Base-by-base conservation (phyloP, 1,140 invertebrate species). In the Euwallacea fornicatus region DNA sequence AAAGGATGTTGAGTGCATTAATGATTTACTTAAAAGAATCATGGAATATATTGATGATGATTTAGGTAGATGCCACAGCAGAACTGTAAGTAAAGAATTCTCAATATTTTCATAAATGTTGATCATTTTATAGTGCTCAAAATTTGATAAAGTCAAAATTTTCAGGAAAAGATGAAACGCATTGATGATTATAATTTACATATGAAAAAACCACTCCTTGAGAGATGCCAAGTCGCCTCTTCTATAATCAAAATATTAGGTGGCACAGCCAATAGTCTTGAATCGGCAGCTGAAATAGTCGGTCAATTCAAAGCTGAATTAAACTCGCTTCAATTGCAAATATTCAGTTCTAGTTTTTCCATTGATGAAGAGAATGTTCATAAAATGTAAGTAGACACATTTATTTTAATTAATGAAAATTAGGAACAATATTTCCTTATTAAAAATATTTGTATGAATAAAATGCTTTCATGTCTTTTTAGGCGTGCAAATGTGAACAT, bases 381-480 rank as follows among this genome's bases (percentile, higher is more conserved):
- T 33, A 33, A 4, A 33, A 33, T 33, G 21, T 33, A 33, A 33
- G 21, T 33, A 33, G 21, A 33, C 4, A 33, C 21, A 33, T 33
- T 33, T 33, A 33, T 33, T 33, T 33, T 33, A 33, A 33, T 33
- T 33, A 1, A 33, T 2, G 1, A 4, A 33, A 33, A 33, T 33
- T 33, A 33, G 21, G 21, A 33, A 33, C 21, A 33, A 33, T 33
- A 33, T 33, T 33, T 33, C 21, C 21, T 33, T 33, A 33, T 33
- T 33, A 4, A 33, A 33, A 33, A 33, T 33, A 33, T 33, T 33
- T 33, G 4, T 33, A 33, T 33, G 21, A 4, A 11, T 50, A 10
- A 50, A 56, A 56, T 54, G 21, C n/a, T n/a, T n/a, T n/a, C n/a
- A n/a, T n/a, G n/a, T n/a, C n/a, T 61, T 73, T 77, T 69, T 66